phyloP scores from a whole-genome alignment of 2,888 invertebrate species.

The Pachymerium ferrugineum region DNA sequence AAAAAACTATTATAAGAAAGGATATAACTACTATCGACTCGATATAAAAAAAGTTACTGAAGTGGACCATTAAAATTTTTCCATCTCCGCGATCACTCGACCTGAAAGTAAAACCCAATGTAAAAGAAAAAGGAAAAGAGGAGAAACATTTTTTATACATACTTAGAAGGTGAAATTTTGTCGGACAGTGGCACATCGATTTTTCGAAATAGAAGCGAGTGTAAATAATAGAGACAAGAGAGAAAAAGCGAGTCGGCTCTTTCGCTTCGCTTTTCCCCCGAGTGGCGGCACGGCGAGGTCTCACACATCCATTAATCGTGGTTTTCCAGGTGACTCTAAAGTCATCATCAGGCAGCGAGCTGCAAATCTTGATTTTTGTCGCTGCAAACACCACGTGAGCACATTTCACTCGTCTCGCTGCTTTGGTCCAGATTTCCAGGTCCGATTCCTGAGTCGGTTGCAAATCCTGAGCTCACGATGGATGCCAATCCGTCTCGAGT shows the following conservation, averaged over 20 bases:
- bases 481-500: not conserved
- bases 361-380: slow-evolving; percentile 2
- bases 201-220: not conserved
- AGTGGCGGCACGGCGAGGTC: not conserved
- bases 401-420: not conserved
- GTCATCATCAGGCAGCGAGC: not conserved
- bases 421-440: no score
- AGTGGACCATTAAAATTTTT: no score
- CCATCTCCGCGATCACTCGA: no score
- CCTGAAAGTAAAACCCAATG: no score
- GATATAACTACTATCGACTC: no score
- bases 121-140: no score
- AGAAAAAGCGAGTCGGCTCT: not conserved
- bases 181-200: not conserved
- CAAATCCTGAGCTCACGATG: not conserved
- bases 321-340: not conserved
- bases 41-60: no score
- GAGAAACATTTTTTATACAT: no score
- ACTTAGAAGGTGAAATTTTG: no score
- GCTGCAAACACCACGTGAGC: not conserved
- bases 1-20: no score
- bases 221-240: not conserved
- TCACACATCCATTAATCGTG: not conserved
- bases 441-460: not conserved
- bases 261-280: not conserved